phyloP scores from a whole-genome alignment of 1,140 invertebrate genomes.

The Neodiprion pinetum region DNA sequence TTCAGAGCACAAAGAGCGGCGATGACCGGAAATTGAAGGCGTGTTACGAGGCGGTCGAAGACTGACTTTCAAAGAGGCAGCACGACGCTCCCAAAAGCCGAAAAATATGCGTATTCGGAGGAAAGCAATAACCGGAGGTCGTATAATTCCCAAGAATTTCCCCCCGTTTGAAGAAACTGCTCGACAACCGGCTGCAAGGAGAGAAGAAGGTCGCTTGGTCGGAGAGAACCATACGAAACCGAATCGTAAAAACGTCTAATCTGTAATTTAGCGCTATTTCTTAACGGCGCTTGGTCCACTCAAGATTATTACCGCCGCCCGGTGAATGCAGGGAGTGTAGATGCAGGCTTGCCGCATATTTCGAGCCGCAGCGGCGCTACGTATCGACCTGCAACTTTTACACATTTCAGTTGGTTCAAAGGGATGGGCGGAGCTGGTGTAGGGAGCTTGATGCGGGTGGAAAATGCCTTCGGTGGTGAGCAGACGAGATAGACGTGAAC shows the following conservation, averaged over 20 bases:
- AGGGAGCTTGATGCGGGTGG: background rate
- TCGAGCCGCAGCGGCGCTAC: background rate
- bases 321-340: background rate
- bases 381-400: background rate
- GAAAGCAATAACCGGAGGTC: constrained; percentile 29
- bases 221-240: constrained; percentile 22
- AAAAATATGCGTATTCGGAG: constrained; percentile 23
- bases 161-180: background rate
- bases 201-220: constrained; percentile 13
- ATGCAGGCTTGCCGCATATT: too few species aligned
- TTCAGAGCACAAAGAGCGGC: too few species aligned
- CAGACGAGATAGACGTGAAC: background rate
- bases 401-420: background rate
- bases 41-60: too few species aligned
- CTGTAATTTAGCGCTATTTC: constrained; percentile 40
- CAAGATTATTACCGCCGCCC: constrained; percentile 30
- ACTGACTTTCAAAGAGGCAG: too few species aligned
- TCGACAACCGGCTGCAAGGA: constrained; percentile 7
- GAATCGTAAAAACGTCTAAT: constrained; percentile 48
- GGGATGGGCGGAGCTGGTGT: too few species aligned
- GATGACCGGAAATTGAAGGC: too few species aligned
- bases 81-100: too few species aligned
- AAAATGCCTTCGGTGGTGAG: background rate
- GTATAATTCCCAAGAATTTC: constrained; percentile 39
- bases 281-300: constrained; percentile 33